These are phyloP conservation scores for Caenorhabditis doughertyi DNA, from an alignment of 2,888 invertebrate species.

Conservation along the genomic window DNA sequence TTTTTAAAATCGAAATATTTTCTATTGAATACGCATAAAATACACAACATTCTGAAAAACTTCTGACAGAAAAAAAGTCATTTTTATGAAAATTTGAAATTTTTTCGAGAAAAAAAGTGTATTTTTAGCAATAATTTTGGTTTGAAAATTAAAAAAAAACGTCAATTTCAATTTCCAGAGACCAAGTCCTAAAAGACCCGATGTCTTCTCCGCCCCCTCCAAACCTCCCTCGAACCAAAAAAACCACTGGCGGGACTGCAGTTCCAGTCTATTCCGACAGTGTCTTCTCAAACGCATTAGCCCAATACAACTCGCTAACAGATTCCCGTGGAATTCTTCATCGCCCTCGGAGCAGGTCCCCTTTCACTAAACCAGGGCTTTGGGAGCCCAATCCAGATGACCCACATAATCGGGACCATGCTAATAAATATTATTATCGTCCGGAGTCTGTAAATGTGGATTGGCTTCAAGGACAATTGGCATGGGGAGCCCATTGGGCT, in stretches of 20 bases:
- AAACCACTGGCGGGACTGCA: slow-evolving; percentile 62
- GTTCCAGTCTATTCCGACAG: slow-evolving; percentile 71
- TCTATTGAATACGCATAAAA: too few species aligned
- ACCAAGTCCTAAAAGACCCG: slow-evolving; percentile 44
- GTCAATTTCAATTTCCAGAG: too few species aligned
- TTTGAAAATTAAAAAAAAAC: too few species aligned
- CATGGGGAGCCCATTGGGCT: slow-evolving; percentile 78
- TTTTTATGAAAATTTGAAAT: too few species aligned
- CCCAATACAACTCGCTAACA: slow-evolving; percentile 66
- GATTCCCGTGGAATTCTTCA: slow-evolving; percentile 75
- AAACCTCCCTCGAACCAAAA: slow-evolving; percentile 51
- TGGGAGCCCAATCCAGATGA: slow-evolving; percentile 80
- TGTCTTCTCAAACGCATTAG: slow-evolving; percentile 66
- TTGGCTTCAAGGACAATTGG: slow-evolving; percentile 78
- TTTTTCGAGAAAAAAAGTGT: too few species aligned
- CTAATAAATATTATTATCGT: slow-evolving; percentile 78
- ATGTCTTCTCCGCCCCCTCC: slow-evolving; percentile 40
- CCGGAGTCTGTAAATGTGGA: slow-evolving; percentile 76
- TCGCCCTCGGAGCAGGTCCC: slow-evolving; percentile 75
- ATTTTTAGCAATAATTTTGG: too few species aligned
- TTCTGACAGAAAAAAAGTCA: too few species aligned
- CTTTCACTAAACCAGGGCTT: slow-evolving; percentile 79
- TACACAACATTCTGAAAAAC: too few species aligned
- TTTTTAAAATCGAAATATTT: too few species aligned
- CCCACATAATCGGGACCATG: slow-evolving; percentile 79